A percentile compares a stretch with the other conserved stretches of the same genome.
Conservation (phyloP, 2,888 invertebrate species). For the Ochlodes sylvanus region DNA sequence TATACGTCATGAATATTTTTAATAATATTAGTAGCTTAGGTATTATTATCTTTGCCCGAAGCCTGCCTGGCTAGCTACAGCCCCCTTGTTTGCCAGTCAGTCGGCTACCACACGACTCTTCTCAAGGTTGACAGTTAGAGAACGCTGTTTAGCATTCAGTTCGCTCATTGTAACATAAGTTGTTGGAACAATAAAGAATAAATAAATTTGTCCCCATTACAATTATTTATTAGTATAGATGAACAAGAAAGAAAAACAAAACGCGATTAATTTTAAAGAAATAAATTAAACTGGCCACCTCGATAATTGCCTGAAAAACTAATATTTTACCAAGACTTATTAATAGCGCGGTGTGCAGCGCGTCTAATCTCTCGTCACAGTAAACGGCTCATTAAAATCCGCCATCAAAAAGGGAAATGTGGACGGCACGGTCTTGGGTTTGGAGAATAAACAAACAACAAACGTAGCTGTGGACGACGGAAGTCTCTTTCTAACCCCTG, state of each 20-base stretch:
- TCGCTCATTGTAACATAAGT: no score
- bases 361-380: conserved; percentile 62
- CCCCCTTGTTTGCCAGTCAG: no score
- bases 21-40: no score
- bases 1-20: no score
- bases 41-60: no score
- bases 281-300: conserved; percentile 36
- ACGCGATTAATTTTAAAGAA: background rate
- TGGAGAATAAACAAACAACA: conserved; percentile 44
- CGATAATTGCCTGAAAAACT: conserved; percentile 32
- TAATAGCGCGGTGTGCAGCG: conserved; percentile 48
- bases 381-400: conserved; percentile 74
- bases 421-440: conserved; percentile 48
- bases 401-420: conserved; percentile 66
- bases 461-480: background rate
- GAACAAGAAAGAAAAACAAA: conserved; percentile 44
- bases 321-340: conserved; percentile 47
- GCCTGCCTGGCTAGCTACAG: no score
- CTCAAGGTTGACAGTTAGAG: no score
- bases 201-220: no score
- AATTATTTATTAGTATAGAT: no score
- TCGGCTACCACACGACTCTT: no score
- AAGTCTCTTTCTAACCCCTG: conserved; percentile 4
- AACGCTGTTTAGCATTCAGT: no score
- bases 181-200: no score